phyloP scores from a whole-genome alignment of 2,113 vertebrate genomes.

The Channa maculata region DNA sequence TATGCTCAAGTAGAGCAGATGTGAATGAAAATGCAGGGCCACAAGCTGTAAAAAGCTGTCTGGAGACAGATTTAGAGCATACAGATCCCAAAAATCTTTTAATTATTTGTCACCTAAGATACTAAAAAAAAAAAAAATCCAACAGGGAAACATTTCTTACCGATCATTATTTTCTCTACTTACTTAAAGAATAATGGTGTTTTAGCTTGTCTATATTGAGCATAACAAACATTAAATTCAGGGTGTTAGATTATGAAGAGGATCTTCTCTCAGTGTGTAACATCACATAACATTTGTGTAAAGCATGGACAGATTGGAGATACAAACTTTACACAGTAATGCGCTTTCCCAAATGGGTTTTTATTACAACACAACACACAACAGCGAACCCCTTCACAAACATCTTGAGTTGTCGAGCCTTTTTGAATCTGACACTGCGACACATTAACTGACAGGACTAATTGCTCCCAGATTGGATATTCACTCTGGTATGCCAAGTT shows the following conservation, averaged over 20 bases:
- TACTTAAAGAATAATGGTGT: neutral
- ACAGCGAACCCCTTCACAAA: neutral
- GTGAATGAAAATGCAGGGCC: slow-evolving; percentile 41
- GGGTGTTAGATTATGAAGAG: neutral
- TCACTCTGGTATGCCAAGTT: neutral
- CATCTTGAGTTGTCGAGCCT: neutral
- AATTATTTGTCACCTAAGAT: slow-evolving; percentile 17
- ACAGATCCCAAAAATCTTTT: neutral
- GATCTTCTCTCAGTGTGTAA: neutral
- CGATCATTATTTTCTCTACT: neutral
- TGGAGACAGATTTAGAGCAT: slow-evolving; percentile 52
- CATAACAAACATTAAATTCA: neutral
- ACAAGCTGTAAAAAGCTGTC: slow-evolving; percentile 37
- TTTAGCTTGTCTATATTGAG: neutral
- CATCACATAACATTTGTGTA: neutral
- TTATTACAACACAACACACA: neutral
- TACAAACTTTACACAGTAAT: neutral
- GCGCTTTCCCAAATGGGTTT: neutral
- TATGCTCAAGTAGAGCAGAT: slow-evolving; percentile 55
- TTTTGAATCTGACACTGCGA: slow-evolving; percentile 4
- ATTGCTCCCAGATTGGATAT: slow-evolving; percentile 12
- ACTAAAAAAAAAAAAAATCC: slow-evolving; percentile 1
- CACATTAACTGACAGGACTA: neutral
- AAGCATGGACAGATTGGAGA: neutral
- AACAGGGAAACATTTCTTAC: neutral